Base-by-base conservation (phyloP, 2,888 invertebrate genomes). In the Tetheella fluctuosa region DNA sequence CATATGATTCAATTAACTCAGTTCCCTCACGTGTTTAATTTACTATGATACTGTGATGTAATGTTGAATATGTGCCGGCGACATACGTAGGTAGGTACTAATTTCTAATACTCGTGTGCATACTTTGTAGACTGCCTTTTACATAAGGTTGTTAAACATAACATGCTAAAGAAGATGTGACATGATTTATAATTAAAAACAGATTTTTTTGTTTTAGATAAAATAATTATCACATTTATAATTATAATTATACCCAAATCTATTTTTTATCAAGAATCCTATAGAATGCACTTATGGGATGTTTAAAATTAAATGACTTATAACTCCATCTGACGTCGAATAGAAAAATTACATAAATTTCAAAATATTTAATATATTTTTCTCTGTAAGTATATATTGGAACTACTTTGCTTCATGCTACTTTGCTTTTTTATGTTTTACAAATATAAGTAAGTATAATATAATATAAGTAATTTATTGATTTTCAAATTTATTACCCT, bases 251-350 rank as follows among this genome's bases (percentile, higher is more conserved):
- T n/a, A n/a, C n/a, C n/a, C n/a, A n/a, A n/a, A 30, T 30, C 7
- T 25, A 4, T 25, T 25, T 25, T 25, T 25, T 25, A 4, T 4
- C 25, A 25, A 25, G 6, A 25, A 25, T 25, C 2, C 25, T 25
- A 25, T 4, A 25, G 2, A 5, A 25, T 30, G 7, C 30, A 8
- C 7, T 30, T 30, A 25, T 4, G 25, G 3, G 6, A 25, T 4
- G 3, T 25, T 25, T 25, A 6, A 25, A 25, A 25, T 34, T 2
- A 13, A 34, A 13, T 34, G 7, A 37, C 17, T 20, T 10, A 13
- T n/a, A 62, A 55, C 64, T 74, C 67, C 78, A 81, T 79, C 81
- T 83, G 55, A 69, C 64, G 67, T 28, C 58, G 67, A 81, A 67
- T 80, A 79, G 81, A 60, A 4, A 0, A 67, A 77, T 48, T 60